Conservation (phyloP, 2,113 vertebrate species). For the Psophia crepitans region DNA sequence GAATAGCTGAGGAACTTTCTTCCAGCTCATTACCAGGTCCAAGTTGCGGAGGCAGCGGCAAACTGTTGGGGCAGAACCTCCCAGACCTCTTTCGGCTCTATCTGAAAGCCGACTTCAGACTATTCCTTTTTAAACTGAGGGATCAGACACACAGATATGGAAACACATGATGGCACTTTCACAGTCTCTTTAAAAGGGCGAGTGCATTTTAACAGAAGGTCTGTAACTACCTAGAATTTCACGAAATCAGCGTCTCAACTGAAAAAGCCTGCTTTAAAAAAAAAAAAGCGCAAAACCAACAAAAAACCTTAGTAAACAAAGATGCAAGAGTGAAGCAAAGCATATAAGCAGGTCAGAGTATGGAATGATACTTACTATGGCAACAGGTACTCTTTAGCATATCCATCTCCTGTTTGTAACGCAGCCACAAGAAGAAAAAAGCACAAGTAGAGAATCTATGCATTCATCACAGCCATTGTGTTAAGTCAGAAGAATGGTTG, state of each 20-base stretch:
- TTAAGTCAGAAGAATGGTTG: slow-evolving; percentile 83
- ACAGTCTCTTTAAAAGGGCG: neutral
- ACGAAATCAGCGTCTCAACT: slow-evolving; percentile 23
- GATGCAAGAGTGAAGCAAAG: slow-evolving; percentile 78
- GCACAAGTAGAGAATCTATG: slow-evolving; percentile 98
- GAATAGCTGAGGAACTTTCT: neutral
- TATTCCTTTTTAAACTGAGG: slow-evolving; percentile 12
- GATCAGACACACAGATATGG: slow-evolving; percentile 23
- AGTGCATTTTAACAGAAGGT: neutral
- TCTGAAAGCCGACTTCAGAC: slow-evolving; percentile 25
- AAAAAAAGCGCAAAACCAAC: neutral
- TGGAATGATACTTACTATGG: slow-evolving; percentile 98
- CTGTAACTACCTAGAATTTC: neutral
- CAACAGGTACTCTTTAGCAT: slow-evolving; percentile 99
- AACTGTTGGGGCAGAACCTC: neutral
- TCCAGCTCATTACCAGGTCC: neutral
- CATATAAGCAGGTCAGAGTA: slow-evolving; percentile 74
- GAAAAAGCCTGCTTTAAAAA: neutral
- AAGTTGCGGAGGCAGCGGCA: neutral
- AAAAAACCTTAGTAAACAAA: slow-evolving; percentile 56
- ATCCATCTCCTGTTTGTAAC: slow-evolving; percentile 96
- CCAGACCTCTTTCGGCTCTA: neutral
- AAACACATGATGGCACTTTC: slow-evolving; percentile 2
- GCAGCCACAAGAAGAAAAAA: slow-evolving; percentile 98
- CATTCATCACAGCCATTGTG: slow-evolving; percentile 92